These are phyloP conservation scores for Cyphomyrus plagiostoma DNA, from an alignment of 2,113 vertebrate species.

Conservation along the genomic window DNA sequence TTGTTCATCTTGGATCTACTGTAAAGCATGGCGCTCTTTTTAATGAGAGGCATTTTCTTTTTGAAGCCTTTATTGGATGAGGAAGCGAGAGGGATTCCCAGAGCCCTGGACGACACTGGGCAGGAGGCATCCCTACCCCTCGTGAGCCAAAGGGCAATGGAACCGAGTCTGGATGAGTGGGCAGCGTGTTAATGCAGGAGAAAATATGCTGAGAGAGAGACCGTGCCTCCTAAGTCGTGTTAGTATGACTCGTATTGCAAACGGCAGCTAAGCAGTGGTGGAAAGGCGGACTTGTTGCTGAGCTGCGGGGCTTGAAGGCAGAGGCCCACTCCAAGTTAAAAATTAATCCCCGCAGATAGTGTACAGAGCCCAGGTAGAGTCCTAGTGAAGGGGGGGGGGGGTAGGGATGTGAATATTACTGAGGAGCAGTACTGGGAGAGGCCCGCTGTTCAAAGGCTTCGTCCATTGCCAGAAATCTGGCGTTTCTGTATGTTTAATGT, in stretches of 20 bases:
- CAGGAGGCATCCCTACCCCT: slow-evolving; percentile 29
- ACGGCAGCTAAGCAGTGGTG: slow-evolving; percentile 46
- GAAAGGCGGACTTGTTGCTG: neutral
- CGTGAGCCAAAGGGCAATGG: slow-evolving; percentile 29
- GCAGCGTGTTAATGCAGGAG: slow-evolving; percentile 61
- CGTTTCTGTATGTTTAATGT: neutral
- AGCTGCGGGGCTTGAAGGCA: neutral
- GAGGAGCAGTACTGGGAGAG: neutral
- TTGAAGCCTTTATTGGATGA: slow-evolving; percentile 4
- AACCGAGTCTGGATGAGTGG: slow-evolving; percentile 60
- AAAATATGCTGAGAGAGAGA: slow-evolving; percentile 63
- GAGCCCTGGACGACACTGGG: slow-evolving; percentile 20
- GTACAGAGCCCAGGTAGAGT: neutral
- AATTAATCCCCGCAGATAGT: neutral
- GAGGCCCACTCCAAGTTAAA: neutral
- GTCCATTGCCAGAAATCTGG: neutral
- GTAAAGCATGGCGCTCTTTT: slow-evolving; percentile 22
- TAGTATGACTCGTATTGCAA: slow-evolving; percentile 47
- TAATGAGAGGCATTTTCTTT: slow-evolving; percentile 29
- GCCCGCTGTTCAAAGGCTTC: neutral
- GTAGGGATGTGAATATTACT: neutral
- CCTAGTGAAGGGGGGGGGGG: neutral
- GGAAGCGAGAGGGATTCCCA: neutral
- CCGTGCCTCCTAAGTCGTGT: slow-evolving; percentile 62
- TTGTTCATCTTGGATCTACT: slow-evolving; percentile 55